Evolutionary conservation across 2,113 vertebrate genomes (phyloP).

Genomic region (Peromyscus leucopus): DNA sequence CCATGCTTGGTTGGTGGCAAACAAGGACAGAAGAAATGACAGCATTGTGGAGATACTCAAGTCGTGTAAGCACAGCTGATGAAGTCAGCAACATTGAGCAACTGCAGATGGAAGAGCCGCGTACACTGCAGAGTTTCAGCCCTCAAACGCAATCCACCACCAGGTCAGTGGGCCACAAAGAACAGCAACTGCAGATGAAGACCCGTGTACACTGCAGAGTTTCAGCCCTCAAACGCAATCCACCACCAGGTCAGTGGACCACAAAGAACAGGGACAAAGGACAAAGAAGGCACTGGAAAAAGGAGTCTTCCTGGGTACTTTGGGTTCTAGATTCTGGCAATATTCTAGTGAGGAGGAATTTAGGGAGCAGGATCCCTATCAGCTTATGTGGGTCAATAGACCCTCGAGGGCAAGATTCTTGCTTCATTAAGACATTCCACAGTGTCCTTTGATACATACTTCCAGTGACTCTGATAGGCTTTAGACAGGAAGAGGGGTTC

Average conservation of each 20-base stretch:
- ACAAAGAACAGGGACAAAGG: not conserved
- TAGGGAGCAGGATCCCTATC: not conserved
- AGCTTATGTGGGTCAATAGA: not conserved
- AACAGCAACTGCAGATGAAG: too few species aligned
- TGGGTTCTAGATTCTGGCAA: not conserved
- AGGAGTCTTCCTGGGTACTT: not conserved
- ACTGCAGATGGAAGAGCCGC: conserved; percentile 5
- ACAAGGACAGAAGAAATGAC: conserved; percentile 54
- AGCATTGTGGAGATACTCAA: conserved; percentile 59
- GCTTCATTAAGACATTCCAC: not conserved
- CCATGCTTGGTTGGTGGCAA: not conserved
- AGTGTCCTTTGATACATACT: not conserved
- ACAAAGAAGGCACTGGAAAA: not conserved
- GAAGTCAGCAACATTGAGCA: conserved; percentile 50
- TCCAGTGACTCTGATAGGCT: not conserved
- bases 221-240: conserved; percentile 25
- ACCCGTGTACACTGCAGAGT: not conserved
- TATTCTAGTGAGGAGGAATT: not conserved
- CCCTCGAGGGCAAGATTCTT: not conserved
- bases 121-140: not conserved
- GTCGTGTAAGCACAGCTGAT: conserved; percentile 62
- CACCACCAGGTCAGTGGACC: not conserved
- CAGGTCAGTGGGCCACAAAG: not conserved
- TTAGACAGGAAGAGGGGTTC: not conserved
- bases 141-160: not conserved